Conservation (phyloP, 2,113 vertebrate genomes). For the Morone saxatilis region DNA sequence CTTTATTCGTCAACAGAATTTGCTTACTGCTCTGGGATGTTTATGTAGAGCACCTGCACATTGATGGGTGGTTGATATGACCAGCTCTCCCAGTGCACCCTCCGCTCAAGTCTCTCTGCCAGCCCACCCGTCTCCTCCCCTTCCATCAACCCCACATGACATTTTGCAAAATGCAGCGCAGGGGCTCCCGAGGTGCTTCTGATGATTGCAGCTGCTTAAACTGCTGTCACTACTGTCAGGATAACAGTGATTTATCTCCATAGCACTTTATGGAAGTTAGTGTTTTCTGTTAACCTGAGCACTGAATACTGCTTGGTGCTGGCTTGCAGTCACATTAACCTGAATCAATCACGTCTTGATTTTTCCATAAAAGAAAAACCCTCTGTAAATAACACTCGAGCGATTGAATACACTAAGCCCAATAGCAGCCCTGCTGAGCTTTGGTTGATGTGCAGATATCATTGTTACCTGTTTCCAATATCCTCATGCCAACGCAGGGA, state of each 20-base stretch:
- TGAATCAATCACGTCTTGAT: slow-evolving; percentile 88
- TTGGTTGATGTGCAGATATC: slow-evolving; percentile 65
- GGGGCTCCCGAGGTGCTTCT: slow-evolving; percentile 90
- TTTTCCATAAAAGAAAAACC: slow-evolving; percentile 87
- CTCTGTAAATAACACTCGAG: slow-evolving; percentile 84
- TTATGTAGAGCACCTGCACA: slow-evolving; percentile 92
- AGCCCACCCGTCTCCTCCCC: slow-evolving; percentile 79
- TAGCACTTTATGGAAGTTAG: slow-evolving; percentile 87
- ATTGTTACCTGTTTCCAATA: slow-evolving; percentile 72
- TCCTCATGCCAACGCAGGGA: slow-evolving; percentile 62
- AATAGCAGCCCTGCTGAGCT: slow-evolving; percentile 59
- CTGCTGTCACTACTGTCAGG: slow-evolving; percentile 94
- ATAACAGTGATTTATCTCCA: slow-evolving; percentile 99
- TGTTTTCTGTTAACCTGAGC: slow-evolving; percentile 89
- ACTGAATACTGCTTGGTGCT: slow-evolving; percentile 78
- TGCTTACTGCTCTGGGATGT: slow-evolving; percentile 96
- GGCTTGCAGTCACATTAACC: slow-evolving; percentile 86
- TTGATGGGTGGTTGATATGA: slow-evolving; percentile 90
- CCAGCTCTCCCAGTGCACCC: slow-evolving; percentile 84
- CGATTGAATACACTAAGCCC: slow-evolving; percentile 73
- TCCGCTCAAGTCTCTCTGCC: slow-evolving; percentile 39
- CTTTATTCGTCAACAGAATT: slow-evolving; percentile 96
- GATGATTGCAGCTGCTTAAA: slow-evolving; percentile 97
- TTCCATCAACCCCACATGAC: slow-evolving; percentile 83
- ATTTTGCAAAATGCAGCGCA: slow-evolving; percentile 95